Evolutionary conservation across 2,888 invertebrate species (phyloP).

Genomic region (Lepidocyrtinus sp.): DNA sequence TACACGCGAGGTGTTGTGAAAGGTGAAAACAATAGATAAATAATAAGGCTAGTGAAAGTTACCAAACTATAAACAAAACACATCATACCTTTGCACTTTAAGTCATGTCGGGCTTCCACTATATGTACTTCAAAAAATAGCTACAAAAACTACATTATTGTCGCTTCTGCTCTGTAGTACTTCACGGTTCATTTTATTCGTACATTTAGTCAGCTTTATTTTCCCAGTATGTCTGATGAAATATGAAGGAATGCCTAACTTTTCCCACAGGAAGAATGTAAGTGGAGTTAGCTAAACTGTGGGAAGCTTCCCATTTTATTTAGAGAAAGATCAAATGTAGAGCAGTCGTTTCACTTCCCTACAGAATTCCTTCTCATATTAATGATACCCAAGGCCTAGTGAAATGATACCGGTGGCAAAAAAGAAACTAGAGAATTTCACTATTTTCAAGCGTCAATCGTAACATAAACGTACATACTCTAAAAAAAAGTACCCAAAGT

Average conservation of each 20-base stretch:
- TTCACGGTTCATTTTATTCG: background rate
- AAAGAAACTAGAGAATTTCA: background rate
- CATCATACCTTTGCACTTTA: background rate
- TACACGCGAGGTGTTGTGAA: background rate
- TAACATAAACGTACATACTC: background rate
- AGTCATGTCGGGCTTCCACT: background rate
- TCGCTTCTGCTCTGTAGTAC: too few relatives aligned
- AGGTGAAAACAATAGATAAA: background rate
- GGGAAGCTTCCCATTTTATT: background rate
- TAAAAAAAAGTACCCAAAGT: background rate
- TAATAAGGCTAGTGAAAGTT: background rate
- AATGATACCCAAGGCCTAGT: background rate
- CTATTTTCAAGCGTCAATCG: background rate
- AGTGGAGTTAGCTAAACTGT: background rate
- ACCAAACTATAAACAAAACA: too few relatives aligned
- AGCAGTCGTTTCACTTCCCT: background rate
- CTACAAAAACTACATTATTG: too few relatives aligned
- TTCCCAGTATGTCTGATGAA: background rate
- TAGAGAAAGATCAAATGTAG: background rate
- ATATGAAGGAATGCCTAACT: constrained; percentile 7
- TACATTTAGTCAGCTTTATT: background rate
- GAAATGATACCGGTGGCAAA: background rate
- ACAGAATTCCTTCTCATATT: background rate
- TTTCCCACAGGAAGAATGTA: background rate
- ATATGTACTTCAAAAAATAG: background rate